These are phyloP conservation scores for Andrena fulva DNA, from an alignment of 2,888 invertebrate species.

Conservation along the genomic window DNA sequence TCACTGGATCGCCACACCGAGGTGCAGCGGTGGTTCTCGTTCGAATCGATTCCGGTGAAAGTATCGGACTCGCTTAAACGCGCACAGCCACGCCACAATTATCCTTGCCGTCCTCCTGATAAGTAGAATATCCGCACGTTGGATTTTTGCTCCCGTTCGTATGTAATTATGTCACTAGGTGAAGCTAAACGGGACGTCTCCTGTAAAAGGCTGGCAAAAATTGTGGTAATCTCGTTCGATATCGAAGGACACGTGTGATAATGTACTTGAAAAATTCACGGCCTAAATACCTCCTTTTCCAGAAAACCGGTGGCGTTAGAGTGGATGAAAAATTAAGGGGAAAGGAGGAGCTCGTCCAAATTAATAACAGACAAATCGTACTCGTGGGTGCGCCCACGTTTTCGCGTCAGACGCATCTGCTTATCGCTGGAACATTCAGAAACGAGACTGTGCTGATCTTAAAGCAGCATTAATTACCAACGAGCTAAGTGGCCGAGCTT, in stretches of 20 bases:
- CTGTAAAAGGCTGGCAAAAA: neutral
- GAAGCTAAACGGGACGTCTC: neutral
- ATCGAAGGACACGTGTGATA: neutral
- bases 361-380: neutral
- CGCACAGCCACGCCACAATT: neutral
- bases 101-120: neutral
- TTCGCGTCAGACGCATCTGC: neutral
- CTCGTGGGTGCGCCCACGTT: neutral
- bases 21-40: neutral
- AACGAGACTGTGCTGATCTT: neutral
- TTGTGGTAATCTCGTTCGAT: neutral
- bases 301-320: neutral
- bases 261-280: constrained; percentile 7
- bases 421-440: neutral
- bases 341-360: neutral
- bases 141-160: neutral
- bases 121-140: neutral
- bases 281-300: constrained; percentile 22
- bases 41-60: constrained; percentile 35
- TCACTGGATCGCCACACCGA: neutral
- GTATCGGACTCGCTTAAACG: constrained; percentile 21
- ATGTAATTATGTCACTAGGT: constrained; percentile 47
- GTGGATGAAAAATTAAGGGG: neutral
- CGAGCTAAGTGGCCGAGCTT: neutral
- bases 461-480: neutral